Evolutionary conservation across 2,888 invertebrate species (phyloP).

Genomic region (Drosophila neoperkinsi): DNA sequence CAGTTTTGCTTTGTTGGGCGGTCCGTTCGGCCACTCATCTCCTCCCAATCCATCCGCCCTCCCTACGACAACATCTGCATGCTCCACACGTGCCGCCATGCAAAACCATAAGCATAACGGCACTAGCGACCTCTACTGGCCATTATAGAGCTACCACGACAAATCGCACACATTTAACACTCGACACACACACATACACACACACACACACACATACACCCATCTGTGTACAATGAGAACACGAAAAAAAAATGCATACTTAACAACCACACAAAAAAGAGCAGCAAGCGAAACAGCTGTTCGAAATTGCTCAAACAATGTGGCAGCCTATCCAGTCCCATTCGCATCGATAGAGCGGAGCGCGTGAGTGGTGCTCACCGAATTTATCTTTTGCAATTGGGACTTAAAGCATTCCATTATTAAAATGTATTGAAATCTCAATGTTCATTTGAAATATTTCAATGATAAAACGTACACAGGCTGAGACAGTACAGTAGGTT

Average conservation of each 20-base stretch:
- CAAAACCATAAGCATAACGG: slow-evolving; percentile 79
- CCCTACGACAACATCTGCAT: slow-evolving; percentile 54
- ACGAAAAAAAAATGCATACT: slow-evolving; percentile 73
- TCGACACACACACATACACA: no score
- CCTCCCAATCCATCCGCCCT: background rate
- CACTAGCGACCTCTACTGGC: slow-evolving; percentile 57
- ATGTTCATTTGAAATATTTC: background rate
- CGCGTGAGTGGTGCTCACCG: slow-evolving; percentile 10
- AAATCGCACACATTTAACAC: slow-evolving; percentile 78
- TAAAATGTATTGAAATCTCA: background rate
- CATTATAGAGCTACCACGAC: slow-evolving; percentile 79
- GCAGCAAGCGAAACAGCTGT: slow-evolving; percentile 67
- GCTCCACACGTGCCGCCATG: slow-evolving; percentile 76
- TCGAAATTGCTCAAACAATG: slow-evolving; percentile 69
- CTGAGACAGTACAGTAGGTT: background rate
- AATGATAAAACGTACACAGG: background rate
- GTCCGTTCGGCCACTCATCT: slow-evolving; percentile 28
- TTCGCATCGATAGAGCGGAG: slow-evolving; percentile 49
- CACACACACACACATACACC: slow-evolving; percentile 1
- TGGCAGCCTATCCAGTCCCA: slow-evolving; percentile 49
- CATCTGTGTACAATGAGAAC: slow-evolving; percentile 16
- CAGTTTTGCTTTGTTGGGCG: slow-evolving; percentile 75
- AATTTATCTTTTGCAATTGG: background rate
- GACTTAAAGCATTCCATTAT: background rate
- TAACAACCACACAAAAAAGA: slow-evolving; percentile 68